Evolutionary conservation across 2,888 invertebrate species (phyloP), one percentile per base, ranked within the genome.

Genomic region (Drosophila robusta): DNA sequence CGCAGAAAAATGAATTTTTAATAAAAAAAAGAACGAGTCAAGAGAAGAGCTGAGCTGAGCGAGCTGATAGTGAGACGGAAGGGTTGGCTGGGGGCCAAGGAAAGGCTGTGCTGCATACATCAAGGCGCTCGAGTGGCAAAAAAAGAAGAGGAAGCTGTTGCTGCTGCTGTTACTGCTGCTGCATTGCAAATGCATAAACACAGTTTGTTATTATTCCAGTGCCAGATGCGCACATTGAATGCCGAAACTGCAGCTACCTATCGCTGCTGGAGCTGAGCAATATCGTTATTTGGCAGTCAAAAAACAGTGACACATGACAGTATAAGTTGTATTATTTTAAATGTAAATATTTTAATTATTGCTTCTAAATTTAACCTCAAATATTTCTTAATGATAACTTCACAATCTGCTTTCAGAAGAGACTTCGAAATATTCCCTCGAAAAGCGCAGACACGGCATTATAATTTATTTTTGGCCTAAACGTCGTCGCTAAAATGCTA

Each of bases 161-260:
- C 41, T 61, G 52, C 16, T 44, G 51, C 54, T 80, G 66, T 61
- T 67, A 32, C 22, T 51, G 12, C 39, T 41, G 75, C 67, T 69
- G 87, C 82, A 83, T 83, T 78, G 85, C 70, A 81, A 87, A 84
- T 84, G 85, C 86, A 84, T 81, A 84, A 84, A 84, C 82, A 84
- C 83, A 87, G 85, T 84, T 82, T 85, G 79, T 87, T 87, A 79
- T 84, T 87, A 84, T 84, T 87, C 87, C 82, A 87, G 47, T 64
- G 79, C 79, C 87, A 84, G 83, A 79, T 83, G 83, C 49, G 85
- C 87, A 68, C 85, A 78, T 71, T 71, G 75, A 75, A 77, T 71
- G 42, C 70, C 47, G 74, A 47, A 64, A 67, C 62, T 26, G 38
- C 47, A 42, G 38, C 46, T 46, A 24, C 24, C 60, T 12, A 26